phyloP scores from a whole-genome alignment of 2,888 invertebrate species.

The Aporophyla lueneburgensis region DNA sequence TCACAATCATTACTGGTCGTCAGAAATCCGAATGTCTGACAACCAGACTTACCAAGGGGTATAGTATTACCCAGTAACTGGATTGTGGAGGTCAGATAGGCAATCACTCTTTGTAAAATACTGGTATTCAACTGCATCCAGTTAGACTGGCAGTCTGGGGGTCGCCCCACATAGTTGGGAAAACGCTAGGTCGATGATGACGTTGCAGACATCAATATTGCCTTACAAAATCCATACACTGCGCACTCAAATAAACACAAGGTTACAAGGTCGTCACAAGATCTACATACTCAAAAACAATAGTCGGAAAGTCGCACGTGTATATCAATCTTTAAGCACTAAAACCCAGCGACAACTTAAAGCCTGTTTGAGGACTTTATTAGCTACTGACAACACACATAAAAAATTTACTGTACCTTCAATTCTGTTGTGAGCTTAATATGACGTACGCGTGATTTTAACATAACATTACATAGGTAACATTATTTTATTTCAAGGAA shows the following conservation, averaged over 20 bases:
- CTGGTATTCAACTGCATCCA: too few species aligned
- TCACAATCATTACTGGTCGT: too few species aligned
- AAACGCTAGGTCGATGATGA: too few species aligned
- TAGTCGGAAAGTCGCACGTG: constrained; percentile 27
- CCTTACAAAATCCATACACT: not conserved
- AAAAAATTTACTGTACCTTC: constrained; percentile 68
- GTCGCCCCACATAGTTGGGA: too few species aligned
- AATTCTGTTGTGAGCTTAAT: constrained; percentile 67
- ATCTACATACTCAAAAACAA: not conserved
- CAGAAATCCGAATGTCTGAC: too few species aligned
- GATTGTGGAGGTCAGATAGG: too few species aligned
- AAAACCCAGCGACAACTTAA: constrained; percentile 63
- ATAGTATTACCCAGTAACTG: too few species aligned
- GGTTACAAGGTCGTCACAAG: too few species aligned
- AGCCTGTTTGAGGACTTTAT: constrained; percentile 67
- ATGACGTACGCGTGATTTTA: constrained; percentile 58
- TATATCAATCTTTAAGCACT: constrained; percentile 56
- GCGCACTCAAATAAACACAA: not conserved
- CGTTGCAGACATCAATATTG: too few species aligned
- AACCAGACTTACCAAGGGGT: too few species aligned
- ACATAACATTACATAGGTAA: not conserved
- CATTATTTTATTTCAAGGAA: not conserved
- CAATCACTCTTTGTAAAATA: too few species aligned
- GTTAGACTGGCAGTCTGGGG: too few species aligned
- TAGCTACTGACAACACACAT: constrained; percentile 65